phyloP scores from a whole-genome alignment of 2,888 invertebrate genomes.

The Dioctria linearis region DNA sequence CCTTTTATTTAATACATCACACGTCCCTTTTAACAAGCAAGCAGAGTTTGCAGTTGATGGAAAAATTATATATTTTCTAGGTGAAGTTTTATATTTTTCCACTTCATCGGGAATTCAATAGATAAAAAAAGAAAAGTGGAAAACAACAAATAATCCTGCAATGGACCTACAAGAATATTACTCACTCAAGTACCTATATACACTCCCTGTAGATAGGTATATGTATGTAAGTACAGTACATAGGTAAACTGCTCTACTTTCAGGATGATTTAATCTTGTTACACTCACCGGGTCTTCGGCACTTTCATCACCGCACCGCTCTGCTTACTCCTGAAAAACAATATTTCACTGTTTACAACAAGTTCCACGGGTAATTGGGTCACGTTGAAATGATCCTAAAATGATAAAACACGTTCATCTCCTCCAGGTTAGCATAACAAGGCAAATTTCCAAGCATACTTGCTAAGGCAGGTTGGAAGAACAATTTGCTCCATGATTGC shows the following conservation, averaged over 20 bases:
- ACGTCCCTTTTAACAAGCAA: constrained; percentile 2
- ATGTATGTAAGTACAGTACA: too few relatives aligned
- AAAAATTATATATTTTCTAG: constrained; percentile 32
- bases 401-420: constrained; percentile 51
- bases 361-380: constrained; percentile 38
- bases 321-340: not conserved
- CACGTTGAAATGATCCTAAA: constrained; percentile 47
- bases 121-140: not conserved
- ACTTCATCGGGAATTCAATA: constrained; percentile 10
- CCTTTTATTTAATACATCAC: constrained; percentile 42
- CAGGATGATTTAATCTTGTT: constrained; percentile 42
- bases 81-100: constrained; percentile 37
- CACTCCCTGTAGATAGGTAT: too few relatives aligned
- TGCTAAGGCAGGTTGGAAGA: constrained; percentile 30
- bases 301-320: not conserved
- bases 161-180: constrained; percentile 4
- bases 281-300: not conserved
- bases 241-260: not conserved
- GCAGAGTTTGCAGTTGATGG: constrained; percentile 1
- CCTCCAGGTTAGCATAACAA: constrained; percentile 49
- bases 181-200: too few relatives aligned
- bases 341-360: constrained; percentile 34
- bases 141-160: not conserved
- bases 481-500: constrained; percentile 37
- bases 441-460: constrained; percentile 37